These are phyloP conservation scores for Aspidiotus rigidus DNA, from an alignment of 2,888 invertebrate genomes.

Conservation along the genomic window DNA sequence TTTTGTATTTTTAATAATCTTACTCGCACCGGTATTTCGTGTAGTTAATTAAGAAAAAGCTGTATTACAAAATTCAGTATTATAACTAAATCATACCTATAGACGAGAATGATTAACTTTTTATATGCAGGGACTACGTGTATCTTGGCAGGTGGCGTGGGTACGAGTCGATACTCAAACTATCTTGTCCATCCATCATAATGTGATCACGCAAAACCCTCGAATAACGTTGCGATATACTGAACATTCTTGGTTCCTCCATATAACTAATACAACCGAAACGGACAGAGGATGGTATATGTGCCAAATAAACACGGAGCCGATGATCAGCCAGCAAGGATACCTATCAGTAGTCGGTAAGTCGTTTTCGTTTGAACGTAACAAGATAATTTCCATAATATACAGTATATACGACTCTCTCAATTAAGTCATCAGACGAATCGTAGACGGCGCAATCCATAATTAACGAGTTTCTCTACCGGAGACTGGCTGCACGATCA, in stretches of 20 bases:
- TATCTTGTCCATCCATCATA: slow-evolving; percentile 82
- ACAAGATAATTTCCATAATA: no score
- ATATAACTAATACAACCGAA: slow-evolving; percentile 79
- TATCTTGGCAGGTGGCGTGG: slow-evolving; percentile 69
- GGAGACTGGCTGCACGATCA: no score
- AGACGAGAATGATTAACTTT: slow-evolving; percentile 26
- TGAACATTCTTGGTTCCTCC: slow-evolving; percentile 86
- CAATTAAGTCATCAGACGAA: no score
- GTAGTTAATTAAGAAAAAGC: background rate
- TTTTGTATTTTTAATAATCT: background rate
- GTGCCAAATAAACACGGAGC: slow-evolving; percentile 89
- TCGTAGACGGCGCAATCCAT: no score
- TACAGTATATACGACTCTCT: no score
- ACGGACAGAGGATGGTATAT: slow-evolving; percentile 83
- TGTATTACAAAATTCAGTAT: slow-evolving; percentile 5
- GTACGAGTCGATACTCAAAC: slow-evolving; percentile 87
- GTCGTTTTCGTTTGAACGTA: slow-evolving; percentile 41
- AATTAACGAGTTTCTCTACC: no score
- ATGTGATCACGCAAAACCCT: slow-evolving; percentile 82
- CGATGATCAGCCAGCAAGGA: slow-evolving; percentile 83
- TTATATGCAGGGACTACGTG: slow-evolving; percentile 35
- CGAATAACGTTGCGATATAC: slow-evolving; percentile 77
- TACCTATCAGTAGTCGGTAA: slow-evolving; percentile 85
- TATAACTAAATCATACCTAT: slow-evolving; percentile 22
- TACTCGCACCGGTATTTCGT: background rate